Base-by-base conservation (phyloP, 2,797 vertebrate species). In the Allenopithecus nigroviridis region DNA sequence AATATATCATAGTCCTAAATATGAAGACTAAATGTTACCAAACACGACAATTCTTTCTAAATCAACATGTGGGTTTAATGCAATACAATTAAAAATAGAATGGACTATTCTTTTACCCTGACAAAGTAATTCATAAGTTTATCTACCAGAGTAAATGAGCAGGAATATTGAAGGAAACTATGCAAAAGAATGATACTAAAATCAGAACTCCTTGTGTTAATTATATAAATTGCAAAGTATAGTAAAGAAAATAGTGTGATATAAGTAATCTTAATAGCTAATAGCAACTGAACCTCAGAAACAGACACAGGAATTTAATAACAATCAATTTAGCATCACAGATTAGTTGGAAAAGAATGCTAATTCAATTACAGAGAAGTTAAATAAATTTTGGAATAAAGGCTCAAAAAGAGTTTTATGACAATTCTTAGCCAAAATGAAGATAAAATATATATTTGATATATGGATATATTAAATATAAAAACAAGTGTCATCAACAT, bases 1-100 rank as follows among this genome's bases (percentile, higher is more conserved):
- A 81, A 95, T 89, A 74, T 9, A 92, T 64, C 30, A 75, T 41
- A 2, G 3, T 59, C 39, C 7, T 85, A 68, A 70, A 75, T 57
- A 57, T 36, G 86, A 83, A 53, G 75, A 85, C 39, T 72, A n/a
- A 94, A 79, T 57, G 33, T 79, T 96, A 43, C 48, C 8, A 89
- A 83, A 96, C 59, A 61, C 59, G 36, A 86, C n/a, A 43, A 33
- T 88, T 91, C 68, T 84, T 96, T 86, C 61, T 89, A 96, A 95
- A 94, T 91, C 85, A 80, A 50, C 22, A 33, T 94, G 57, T 80
- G 53, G 24, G 33, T 48, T 96, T 95, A 81, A 92, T 84, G 83
- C 14, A 64, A 84, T 33, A 43, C 59, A 79, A 80, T 93, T 94
- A 94, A 97, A 96, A 88, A 33, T 19, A 84, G 19, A 93, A 72